A percentile compares a stretch with the other conserved stretches of the same genome.
Evolutionary conservation across 2,113 vertebrate species (phyloP).

Genomic region (Brienomyrus longianalis): DNA sequence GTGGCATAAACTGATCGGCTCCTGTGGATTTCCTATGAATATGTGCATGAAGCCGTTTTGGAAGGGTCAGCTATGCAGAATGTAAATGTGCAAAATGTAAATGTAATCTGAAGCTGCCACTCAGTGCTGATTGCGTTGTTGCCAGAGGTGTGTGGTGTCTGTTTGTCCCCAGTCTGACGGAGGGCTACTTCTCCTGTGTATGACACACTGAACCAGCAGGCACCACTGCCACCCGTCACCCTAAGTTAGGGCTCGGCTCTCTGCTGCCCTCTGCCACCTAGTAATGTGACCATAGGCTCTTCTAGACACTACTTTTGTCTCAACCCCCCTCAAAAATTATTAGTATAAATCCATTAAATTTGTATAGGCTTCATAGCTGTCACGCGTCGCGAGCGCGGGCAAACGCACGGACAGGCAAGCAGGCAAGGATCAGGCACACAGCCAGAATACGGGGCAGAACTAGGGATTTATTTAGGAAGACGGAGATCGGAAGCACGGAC

Average conservation of each 20-base stretch:
- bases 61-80: not conserved
- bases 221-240: not conserved
- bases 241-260: not conserved
- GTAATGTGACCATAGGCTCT: not conserved
- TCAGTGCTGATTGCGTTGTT: not conserved
- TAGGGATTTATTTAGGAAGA: too few species aligned
- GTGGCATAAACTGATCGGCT: not conserved
- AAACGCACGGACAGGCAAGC: too few species aligned
- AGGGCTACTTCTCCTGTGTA: not conserved
- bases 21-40: not conserved
- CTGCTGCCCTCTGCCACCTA: not conserved
- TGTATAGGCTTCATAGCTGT: not conserved
- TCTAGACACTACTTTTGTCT: not conserved
- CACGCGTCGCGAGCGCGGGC: too few species aligned
- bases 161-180: not conserved
- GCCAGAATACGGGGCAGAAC: too few species aligned
- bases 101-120: not conserved
- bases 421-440: too few species aligned
- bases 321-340: not conserved
- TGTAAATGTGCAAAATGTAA: not conserved
- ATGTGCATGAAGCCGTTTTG: not conserved
- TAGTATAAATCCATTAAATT: not conserved
- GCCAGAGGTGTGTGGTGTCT: not conserved
- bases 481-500: too few species aligned
- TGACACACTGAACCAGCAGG: not conserved